These are phyloP conservation scores for Protaetia brevitarsis DNA, from an alignment of 1,140 invertebrate species.

Conservation along the genomic window DNA sequence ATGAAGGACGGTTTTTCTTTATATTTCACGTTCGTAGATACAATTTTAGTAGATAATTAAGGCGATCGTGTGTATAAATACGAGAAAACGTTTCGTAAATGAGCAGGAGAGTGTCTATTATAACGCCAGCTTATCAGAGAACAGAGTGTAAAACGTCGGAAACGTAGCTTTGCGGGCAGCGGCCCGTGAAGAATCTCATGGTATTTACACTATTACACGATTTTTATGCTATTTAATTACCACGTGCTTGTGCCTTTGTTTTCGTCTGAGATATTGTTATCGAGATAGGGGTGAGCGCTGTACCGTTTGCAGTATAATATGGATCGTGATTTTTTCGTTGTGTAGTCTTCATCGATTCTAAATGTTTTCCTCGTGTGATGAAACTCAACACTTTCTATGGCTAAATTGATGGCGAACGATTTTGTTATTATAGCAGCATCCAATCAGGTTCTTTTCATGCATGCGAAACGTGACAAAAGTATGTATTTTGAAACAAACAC, in stretches of 20 bases:
- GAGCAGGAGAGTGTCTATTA: slow-evolving; percentile 37
- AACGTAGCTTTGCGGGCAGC: slow-evolving; percentile 38
- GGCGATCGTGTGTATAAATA: slow-evolving; percentile 34
- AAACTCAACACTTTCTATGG: slow-evolving; percentile 6
- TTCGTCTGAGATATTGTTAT: neutral
- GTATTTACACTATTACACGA: slow-evolving; percentile 41
- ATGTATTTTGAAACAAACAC: neutral
- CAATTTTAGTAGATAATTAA: slow-evolving; percentile 31
- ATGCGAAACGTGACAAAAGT: slow-evolving; percentile 6
- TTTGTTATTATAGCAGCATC: neutral
- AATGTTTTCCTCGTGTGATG: slow-evolving; percentile 1
- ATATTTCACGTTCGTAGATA: neutral
- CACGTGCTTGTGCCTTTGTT: slow-evolving; percentile 32
- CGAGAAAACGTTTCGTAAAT: slow-evolving; percentile 31
- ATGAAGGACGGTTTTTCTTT: neutral
- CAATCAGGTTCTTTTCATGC: neutral
- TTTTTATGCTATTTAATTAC: slow-evolving; percentile 40
- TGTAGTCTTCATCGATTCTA: neutral
- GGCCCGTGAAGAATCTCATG: slow-evolving; percentile 39
- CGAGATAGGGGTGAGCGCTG: neutral
- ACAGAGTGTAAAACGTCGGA: slow-evolving; percentile 35
- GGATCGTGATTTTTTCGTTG: neutral
- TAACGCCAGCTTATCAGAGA: slow-evolving; percentile 38
- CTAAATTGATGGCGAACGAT: slow-evolving; percentile 1
- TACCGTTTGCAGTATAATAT: neutral